phyloP scores from a whole-genome alignment of 2,888 invertebrate genomes.

The Microchrysa polita region DNA sequence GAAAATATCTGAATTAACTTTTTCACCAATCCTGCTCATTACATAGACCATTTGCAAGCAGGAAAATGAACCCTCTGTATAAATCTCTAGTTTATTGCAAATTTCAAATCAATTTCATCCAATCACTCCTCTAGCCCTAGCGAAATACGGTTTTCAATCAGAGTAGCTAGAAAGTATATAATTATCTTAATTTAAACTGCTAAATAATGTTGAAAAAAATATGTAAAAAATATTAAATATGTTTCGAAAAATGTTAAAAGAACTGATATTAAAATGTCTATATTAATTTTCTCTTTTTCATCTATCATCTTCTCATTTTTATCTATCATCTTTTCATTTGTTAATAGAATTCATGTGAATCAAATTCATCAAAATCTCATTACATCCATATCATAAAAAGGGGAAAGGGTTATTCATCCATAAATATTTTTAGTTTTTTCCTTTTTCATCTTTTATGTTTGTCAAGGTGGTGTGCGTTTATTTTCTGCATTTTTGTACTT shows the following conservation, averaged over 20 bases:
- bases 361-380: too few species aligned
- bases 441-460: slow-evolving; percentile 1
- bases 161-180: slow-evolving; percentile 9
- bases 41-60: too few species aligned
- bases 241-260: slow-evolving; percentile 4
- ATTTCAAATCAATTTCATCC: slow-evolving; percentile 9
- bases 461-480: too few species aligned
- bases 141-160: slow-evolving; percentile 12
- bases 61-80: too few species aligned
- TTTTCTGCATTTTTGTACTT: too few species aligned
- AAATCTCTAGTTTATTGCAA: slow-evolving; percentile 19
- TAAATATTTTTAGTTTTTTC: slow-evolving; percentile 14
- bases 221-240: background rate
- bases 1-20: background rate
- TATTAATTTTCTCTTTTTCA: too few species aligned
- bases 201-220: background rate
- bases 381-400: too few species aligned
- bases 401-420: background rate
- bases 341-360: background rate
- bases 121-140: slow-evolving; percentile 3
- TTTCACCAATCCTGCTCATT: too few species aligned
- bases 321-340: background rate
- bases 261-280: background rate
- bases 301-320: background rate
- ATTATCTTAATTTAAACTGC: slow-evolving; percentile 1